Evolutionary conservation across 2,888 invertebrate species (phyloP).

Genomic region (Resseliella maxima): DNA sequence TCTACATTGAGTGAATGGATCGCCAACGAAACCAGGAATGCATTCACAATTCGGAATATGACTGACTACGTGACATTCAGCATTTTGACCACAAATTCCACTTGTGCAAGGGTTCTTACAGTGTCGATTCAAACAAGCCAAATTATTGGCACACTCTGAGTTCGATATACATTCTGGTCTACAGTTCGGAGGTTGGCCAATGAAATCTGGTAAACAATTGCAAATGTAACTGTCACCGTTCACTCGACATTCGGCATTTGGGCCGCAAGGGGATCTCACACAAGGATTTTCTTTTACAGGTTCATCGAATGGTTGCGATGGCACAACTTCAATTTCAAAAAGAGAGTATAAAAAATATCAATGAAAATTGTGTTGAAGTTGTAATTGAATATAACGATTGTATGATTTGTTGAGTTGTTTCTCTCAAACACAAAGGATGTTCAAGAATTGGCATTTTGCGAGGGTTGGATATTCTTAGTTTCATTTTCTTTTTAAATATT

Average conservation of each 20-base stretch:
- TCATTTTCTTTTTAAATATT: no score
- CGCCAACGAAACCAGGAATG: constrained; percentile 76
- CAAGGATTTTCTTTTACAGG: no score
- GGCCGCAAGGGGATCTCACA: constrained; percentile 81
- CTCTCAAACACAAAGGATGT: no score
- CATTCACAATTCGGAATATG: constrained; percentile 84
- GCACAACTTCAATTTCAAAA: no score
- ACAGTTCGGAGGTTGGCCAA: constrained; percentile 81
- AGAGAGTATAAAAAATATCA: no score
- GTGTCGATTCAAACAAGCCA: constrained; percentile 79
- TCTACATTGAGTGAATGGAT: constrained; percentile 79
- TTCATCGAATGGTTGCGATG: no score
- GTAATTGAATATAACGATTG: no score
- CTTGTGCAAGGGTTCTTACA: constrained; percentile 83
- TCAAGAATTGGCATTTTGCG: no score
- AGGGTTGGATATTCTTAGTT: no score
- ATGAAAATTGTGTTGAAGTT: no score
- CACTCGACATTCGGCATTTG: constrained; percentile 82
- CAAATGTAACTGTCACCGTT: no score
- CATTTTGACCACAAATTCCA: constrained; percentile 78
- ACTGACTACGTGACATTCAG: constrained; percentile 78
- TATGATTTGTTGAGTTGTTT: no score
- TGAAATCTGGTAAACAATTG: constrained; percentile 76
- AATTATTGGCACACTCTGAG: constrained; percentile 77
- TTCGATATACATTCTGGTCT: constrained; percentile 82